phyloP scores from a whole-genome alignment of 1,140 invertebrate species.

The Caenorhabditis inopinata region DNA sequence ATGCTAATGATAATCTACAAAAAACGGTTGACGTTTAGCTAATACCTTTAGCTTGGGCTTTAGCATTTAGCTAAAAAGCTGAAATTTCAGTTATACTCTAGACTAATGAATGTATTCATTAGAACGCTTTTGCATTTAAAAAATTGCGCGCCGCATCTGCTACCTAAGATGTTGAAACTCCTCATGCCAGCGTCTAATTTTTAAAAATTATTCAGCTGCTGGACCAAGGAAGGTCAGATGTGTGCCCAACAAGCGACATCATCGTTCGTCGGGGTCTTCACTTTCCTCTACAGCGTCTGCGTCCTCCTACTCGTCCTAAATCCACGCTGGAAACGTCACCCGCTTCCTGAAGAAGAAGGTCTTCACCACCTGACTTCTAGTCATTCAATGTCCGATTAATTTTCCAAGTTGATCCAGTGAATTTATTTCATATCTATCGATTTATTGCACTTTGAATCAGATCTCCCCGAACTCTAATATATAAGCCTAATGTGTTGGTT shows the following conservation, averaged over 20 bases:
- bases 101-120: too few species aligned
- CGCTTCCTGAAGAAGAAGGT: slow-evolving; percentile 77
- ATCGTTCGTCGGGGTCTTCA: slow-evolving; percentile 77
- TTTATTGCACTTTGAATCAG: slow-evolving; percentile 9
- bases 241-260: slow-evolving; percentile 74
- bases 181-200: too few species aligned
- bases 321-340: slow-evolving; percentile 74
- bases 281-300: slow-evolving; percentile 75
- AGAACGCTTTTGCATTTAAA: too few species aligned
- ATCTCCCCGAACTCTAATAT: too few species aligned
- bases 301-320: slow-evolving; percentile 77
- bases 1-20: too few species aligned
- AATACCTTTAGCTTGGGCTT: too few species aligned
- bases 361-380: slow-evolving; percentile 66
- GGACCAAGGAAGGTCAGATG: slow-evolving; percentile 66
- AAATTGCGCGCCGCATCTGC: too few species aligned
- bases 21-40: too few species aligned
- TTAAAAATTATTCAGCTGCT: slow-evolving; percentile 61
- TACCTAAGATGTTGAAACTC: too few species aligned
- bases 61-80: too few species aligned
- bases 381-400: slow-evolving; percentile 25
- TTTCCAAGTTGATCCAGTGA: not conserved
- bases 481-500: too few species aligned
- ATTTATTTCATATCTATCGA: not conserved
- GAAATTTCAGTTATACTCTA: too few species aligned